A percentile compares a stretch with the other conserved stretches of the same genome.
These are phyloP conservation scores for Sylvilagus bachmani DNA, from an alignment of 2,113 vertebrate genomes.

Conservation along the genomic window DNA sequence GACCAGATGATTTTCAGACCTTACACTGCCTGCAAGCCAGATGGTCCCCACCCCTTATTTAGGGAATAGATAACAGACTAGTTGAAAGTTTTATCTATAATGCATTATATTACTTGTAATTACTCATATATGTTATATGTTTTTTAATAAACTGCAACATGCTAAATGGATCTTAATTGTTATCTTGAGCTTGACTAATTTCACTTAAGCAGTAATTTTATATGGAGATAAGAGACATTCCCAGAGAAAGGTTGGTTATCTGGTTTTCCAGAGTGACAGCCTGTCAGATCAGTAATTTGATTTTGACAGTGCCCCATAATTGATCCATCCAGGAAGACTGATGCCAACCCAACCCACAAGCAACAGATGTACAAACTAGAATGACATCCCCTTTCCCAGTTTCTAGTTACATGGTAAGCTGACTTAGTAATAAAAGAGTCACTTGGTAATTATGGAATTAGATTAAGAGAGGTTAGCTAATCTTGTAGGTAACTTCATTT, in stretches of 20 bases:
- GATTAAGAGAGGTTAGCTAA: conserved; percentile 37
- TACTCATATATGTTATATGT: neutral
- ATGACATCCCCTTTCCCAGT: conserved; percentile 10
- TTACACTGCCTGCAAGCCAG: too few species aligned
- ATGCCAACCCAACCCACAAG: conserved; percentile 48
- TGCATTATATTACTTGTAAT: neutral
- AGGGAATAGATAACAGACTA: neutral
- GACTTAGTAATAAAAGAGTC: conserved; percentile 46
- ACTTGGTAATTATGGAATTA: conserved; percentile 47
- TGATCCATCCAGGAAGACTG: conserved; percentile 6
- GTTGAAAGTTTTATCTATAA: neutral
- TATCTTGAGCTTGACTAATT: conserved; percentile 46
- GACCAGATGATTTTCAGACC: too few species aligned
- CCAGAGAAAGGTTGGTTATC: neutral
- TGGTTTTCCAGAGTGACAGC: conserved; percentile 9
- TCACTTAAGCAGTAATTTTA: conserved; percentile 47
- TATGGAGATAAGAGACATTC: neutral
- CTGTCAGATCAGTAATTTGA: conserved; percentile 34
- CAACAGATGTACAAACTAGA: conserved; percentile 51
- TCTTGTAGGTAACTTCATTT: conserved; percentile 37
- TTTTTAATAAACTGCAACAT: conserved; percentile 13
- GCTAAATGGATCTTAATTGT: neutral
- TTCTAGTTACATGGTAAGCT: conserved; percentile 37
- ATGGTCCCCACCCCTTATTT: neutral
- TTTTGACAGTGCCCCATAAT: conserved; percentile 6